Evolutionary conservation across 2,888 invertebrate species (phyloP).

Genomic region (Ophion slaviceki): DNA sequence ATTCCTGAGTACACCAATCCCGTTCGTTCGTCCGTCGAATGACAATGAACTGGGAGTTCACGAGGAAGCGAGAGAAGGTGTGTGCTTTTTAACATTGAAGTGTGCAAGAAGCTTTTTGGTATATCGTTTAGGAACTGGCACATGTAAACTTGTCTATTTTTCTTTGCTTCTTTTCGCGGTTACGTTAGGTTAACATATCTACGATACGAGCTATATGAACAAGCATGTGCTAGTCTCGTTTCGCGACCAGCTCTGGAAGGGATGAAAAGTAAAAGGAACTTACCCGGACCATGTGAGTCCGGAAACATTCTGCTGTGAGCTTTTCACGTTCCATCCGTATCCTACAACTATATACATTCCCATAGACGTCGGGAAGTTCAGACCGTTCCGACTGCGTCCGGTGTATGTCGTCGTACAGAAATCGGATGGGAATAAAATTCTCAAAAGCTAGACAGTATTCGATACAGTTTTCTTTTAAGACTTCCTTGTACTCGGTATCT

Average conservation of each 20-base stretch:
- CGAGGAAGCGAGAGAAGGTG: background rate
- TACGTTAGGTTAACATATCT: slow-evolving; percentile 30
- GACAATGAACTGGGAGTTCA: background rate
- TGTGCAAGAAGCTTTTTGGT: slow-evolving; percentile 33
- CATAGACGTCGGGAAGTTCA: background rate
- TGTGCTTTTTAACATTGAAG: slow-evolving; percentile 20
- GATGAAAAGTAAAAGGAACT: slow-evolving; percentile 52
- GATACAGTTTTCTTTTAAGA: background rate
- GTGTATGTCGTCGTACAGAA: slow-evolving; percentile 29
- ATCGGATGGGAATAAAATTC: slow-evolving; percentile 45
- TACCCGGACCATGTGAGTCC: slow-evolving; percentile 39
- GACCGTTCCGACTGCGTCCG: slow-evolving; percentile 22
- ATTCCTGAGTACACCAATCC: no score
- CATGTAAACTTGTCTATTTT: slow-evolving; percentile 32
- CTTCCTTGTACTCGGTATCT: background rate
- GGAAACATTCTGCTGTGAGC: slow-evolving; percentile 56
- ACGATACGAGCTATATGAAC: slow-evolving; percentile 13
- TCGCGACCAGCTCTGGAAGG: slow-evolving; percentile 37
- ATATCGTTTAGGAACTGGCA: slow-evolving; percentile 51
- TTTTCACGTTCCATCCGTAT: slow-evolving; percentile 44
- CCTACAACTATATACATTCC: slow-evolving; percentile 23
- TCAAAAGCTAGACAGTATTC: slow-evolving; percentile 24
- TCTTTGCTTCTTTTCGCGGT: slow-evolving; percentile 13
- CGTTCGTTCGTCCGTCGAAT: slow-evolving; percentile 19
- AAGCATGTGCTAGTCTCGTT: slow-evolving; percentile 43